Evolutionary conservation across 2,797 vertebrate genomes (phyloP).

Genomic region (Macropus fuliginosus): DNA sequence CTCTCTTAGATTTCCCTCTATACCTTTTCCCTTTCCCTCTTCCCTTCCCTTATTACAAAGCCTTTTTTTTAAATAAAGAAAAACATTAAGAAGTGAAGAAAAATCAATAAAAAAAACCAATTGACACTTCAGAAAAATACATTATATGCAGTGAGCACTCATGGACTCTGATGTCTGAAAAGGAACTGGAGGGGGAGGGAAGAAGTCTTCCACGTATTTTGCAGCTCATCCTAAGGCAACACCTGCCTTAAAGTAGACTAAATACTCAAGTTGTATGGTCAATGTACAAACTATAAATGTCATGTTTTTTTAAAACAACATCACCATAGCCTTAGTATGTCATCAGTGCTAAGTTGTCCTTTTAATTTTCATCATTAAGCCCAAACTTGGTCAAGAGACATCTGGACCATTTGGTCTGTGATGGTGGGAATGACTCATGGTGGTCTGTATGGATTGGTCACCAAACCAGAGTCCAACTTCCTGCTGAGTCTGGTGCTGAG

Average conservation of each 20-base stretch:
- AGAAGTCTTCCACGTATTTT: background rate
- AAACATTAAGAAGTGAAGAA: background rate
- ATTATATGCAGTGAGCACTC: background rate
- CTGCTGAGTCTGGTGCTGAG: background rate
- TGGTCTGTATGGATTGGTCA: background rate
- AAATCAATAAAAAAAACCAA: background rate
- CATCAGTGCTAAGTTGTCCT: background rate
- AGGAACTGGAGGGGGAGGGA: background rate
- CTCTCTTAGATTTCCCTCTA: background rate
- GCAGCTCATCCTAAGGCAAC: background rate
- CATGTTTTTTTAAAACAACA: background rate
- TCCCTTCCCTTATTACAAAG: background rate
- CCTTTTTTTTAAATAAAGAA: background rate
- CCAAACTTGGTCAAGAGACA: background rate
- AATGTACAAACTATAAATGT: background rate
- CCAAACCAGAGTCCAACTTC: background rate
- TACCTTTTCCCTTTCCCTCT: background rate
- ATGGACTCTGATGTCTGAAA: background rate
- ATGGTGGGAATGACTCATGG: background rate
- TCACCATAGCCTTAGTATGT: background rate
- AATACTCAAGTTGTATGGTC: background rate
- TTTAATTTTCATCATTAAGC: background rate
- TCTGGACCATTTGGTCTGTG: background rate
- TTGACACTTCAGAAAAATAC: background rate
- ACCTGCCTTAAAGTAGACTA: background rate